Percentiles rank a stretch among this genome's conserved stretches.
Conservation (phyloP, 2,797 vertebrate genomes). For the Phrynocephalus vlangalii region DNA sequence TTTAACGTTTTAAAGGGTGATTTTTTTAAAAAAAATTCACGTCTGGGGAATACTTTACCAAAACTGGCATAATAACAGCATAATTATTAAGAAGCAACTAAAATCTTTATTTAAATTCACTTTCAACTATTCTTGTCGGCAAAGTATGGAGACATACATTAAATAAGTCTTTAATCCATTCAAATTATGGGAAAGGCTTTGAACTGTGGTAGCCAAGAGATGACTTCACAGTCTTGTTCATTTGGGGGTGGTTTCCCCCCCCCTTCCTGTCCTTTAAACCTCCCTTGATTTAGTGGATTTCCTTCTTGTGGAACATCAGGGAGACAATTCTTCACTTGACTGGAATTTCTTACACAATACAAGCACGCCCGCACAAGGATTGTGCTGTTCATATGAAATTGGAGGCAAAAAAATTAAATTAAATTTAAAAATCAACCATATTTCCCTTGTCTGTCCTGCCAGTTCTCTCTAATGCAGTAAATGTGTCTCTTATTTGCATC, state of each 20-base stretch:
- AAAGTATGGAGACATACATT: conserved; percentile 64
- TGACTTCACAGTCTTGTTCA: conserved; percentile 11
- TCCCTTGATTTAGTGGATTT: neutral
- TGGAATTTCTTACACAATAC: neutral
- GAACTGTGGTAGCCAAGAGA: conserved; percentile 65
- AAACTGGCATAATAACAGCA: conserved; percentile 65
- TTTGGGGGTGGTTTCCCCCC: neutral
- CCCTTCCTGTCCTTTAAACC: conserved; percentile 31
- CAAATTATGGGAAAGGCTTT: conserved; percentile 67
- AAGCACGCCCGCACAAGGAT: too few species aligned
- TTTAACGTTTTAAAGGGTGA: conserved; percentile 75
- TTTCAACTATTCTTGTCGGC: conserved; percentile 72
- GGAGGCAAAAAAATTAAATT: neutral
- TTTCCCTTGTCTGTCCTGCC: neutral
- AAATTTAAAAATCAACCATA: too few species aligned
- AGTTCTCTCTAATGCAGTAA: neutral
- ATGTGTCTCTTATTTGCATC: neutral
- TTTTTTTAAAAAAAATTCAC: conserved; percentile 72
- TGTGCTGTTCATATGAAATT: too few species aligned
- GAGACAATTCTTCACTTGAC: neutral
- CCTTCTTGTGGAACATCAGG: neutral
- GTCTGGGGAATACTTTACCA: conserved; percentile 68
- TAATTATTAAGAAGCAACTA: conserved; percentile 77
- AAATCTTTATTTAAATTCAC: conserved; percentile 74
- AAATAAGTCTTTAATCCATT: conserved; percentile 70